Conservation (phyloP, 2,113 vertebrate species). For the Pygathrix nemaeus region DNA sequence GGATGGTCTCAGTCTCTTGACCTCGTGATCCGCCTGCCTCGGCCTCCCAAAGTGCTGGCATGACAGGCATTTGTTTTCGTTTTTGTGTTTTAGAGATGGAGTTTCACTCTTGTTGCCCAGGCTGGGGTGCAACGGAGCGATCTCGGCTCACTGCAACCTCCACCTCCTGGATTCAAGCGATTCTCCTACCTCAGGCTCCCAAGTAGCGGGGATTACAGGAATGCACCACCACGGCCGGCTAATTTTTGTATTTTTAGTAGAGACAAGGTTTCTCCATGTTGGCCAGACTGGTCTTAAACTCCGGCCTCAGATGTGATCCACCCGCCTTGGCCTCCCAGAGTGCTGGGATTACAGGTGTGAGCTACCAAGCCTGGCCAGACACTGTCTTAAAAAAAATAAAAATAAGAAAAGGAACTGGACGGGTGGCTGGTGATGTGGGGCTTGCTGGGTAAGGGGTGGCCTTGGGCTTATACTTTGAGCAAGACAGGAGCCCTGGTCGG, state of each 20-base stretch:
- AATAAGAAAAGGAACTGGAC: neutral
- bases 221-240: too few relatives aligned
- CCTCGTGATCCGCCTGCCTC: too few relatives aligned
- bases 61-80: neutral
- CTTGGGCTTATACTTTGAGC: too few relatives aligned
- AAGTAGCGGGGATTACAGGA: neutral
- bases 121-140: too few relatives aligned
- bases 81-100: neutral
- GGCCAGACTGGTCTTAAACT: neutral
- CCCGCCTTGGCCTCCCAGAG: neutral
- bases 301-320: neutral
- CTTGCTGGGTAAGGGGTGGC: neutral
- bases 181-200: neutral
- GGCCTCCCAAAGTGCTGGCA: too few relatives aligned
- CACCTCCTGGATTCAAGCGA: rapidly evolving
- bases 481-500: too few relatives aligned
- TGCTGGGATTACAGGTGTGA: neutral
- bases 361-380: rapidly evolving
- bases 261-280: neutral
- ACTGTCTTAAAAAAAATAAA: too few relatives aligned
- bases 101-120: neutral
- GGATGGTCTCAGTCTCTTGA: too few relatives aligned
- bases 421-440: neutral
- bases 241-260: neutral
- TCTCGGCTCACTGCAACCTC: neutral